Base-by-base conservation (phyloP, 1,140 invertebrate species). In the Eurytemora carolleeae region DNA sequence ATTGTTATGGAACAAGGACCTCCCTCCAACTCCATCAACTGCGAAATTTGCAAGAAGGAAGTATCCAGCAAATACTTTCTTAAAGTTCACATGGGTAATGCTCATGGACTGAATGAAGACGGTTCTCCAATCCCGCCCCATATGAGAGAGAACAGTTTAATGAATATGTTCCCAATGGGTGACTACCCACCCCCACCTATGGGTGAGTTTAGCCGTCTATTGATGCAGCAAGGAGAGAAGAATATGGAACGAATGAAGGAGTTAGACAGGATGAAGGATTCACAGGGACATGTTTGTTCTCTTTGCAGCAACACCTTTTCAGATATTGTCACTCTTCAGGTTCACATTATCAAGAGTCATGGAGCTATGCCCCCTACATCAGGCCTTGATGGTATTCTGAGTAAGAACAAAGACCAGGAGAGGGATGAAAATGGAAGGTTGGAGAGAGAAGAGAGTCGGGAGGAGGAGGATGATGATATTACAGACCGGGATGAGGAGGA, bases 31-130 rank as follows among this genome's bases (percentile, higher is more conserved):
- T 88, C 89, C 2, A 89, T 94, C 0, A 85, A 88, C 3, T 96
- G 92, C 75, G 91, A 96, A 71, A 87, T 96, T 63, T 98, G 92
- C 70, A 87, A 94, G 71, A 98, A 98, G 72, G 91, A 96, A 75
- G 74, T 97, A 1, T 92, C 91, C 75, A 94, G 89, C 72, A 97
- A 97, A 71, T 98, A 97, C 72, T 97, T 97, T 70, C 74, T 98
- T 17, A 81, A 89, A 61, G 89, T 93, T 2, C 94, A 98, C 74
- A 96, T 96, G 69, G 86, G 94, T 69, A 98, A 97, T 72, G 96
- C 91, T 2, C 94, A 98, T 70, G 93, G 93, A 0, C 91, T 97
- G 55, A 77, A 83, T 17, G 86, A 85, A 64, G 84, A 86, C 26
- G 64, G 67, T 55, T 68, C 63, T 61, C 66, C 59, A 59, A 64